phyloP scores from a whole-genome alignment of 2,888 invertebrate genomes.

The Parnassius mnemosyne region DNA sequence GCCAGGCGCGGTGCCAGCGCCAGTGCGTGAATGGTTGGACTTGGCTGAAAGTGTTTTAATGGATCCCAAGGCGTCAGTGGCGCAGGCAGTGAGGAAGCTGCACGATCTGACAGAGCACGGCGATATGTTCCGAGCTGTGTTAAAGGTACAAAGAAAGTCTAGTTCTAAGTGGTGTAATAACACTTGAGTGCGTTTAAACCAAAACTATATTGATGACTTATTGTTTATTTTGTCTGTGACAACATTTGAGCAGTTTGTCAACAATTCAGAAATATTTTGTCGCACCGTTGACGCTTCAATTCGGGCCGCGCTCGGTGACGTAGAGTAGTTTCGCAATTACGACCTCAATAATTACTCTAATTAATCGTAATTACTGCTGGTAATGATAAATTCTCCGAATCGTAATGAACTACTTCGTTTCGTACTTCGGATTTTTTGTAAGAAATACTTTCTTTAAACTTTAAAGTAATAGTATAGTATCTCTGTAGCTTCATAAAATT shows the following conservation, averaged over 20 bases:
- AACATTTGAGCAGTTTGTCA: constrained; percentile 19
- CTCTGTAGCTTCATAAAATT: no score
- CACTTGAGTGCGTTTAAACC: background rate
- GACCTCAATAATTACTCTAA: constrained; percentile 26
- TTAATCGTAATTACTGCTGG: constrained; percentile 13
- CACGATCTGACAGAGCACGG: constrained; percentile 82
- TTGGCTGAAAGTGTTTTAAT: constrained; percentile 83
- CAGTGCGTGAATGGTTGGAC: constrained; percentile 76
- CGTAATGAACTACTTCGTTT: constrained; percentile 1
- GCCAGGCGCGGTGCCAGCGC: constrained; percentile 62
- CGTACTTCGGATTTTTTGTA: no score
- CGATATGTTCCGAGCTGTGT: constrained; percentile 82
- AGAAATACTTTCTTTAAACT: no score
- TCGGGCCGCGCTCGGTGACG: constrained; percentile 18
- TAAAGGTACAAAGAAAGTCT: constrained; percentile 82
- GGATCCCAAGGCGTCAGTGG: constrained; percentile 81
- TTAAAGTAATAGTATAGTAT: no score
- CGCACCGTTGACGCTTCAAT: constrained; percentile 9
- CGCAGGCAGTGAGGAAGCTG: constrained; percentile 80
- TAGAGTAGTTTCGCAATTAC: constrained; percentile 20
- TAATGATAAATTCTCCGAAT: constrained; percentile 16
- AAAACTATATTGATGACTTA: background rate
- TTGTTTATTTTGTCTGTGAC: constrained; percentile 23
- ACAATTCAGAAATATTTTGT: constrained; percentile 19
- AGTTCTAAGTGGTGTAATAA: no score